Conservation (phyloP, 2,888 invertebrate genomes). For the Arrhopalites spinosus region DNA sequence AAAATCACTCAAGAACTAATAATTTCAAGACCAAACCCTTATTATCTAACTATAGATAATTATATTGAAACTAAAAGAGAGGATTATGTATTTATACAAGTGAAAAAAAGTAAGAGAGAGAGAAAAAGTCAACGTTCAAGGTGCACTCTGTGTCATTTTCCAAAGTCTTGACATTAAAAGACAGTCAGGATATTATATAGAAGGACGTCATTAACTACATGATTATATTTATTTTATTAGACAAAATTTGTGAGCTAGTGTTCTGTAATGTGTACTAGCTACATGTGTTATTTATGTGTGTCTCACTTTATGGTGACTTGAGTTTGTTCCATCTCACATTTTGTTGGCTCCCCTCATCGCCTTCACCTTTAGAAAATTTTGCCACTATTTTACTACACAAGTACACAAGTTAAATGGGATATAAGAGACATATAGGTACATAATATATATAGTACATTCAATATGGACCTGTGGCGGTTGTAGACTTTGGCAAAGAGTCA, state of each 20-base stretch:
- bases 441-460: not conserved
- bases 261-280: too few species aligned
- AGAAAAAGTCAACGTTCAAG: constrained; percentile 30
- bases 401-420: too few species aligned
- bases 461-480: not conserved
- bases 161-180: not conserved
- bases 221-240: too few species aligned
- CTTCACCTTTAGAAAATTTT: constrained; percentile 14
- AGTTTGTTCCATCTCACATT: too few species aligned
- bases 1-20: too few species aligned
- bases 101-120: constrained; percentile 1
- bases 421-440: not conserved
- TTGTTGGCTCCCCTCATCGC: not conserved
- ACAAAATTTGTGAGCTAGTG: too few species aligned
- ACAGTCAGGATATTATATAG: not conserved
- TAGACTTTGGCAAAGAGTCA: constrained; percentile 28
- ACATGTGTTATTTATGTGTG: too few species aligned
- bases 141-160: constrained; percentile 19
- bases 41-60: not conserved
- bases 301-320: too few species aligned
- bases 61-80: too few species aligned
- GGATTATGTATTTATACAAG: not conserved
- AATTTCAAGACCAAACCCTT: too few species aligned
- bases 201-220: not conserved
- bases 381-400: not conserved